Evolutionary conservation across 2,113 vertebrate species (phyloP).

Genomic region (Forbesichthys papilliferus): DNA sequence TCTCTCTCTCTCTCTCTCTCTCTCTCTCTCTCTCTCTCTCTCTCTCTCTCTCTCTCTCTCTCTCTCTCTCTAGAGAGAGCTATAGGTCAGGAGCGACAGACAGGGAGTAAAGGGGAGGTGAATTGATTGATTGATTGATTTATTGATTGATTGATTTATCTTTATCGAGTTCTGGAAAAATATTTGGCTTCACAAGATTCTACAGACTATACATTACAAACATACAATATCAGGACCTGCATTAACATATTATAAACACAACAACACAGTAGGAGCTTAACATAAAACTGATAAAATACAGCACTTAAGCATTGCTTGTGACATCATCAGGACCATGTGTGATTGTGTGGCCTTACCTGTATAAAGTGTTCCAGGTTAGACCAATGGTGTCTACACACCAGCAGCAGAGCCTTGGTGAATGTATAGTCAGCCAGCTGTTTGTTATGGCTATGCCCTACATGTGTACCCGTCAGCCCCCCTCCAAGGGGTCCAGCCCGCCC

Average conservation of each 20-base stretch:
- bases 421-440: not conserved
- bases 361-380: constrained; percentile 21
- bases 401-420: not conserved
- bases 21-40: not conserved
- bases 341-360: constrained; percentile 34
- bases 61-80: constrained; percentile 1
- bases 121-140: not conserved
- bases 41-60: not conserved
- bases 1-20: too few relatives aligned
- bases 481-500: not conserved
- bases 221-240: too few relatives aligned
- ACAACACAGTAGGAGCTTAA: too few relatives aligned
- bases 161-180: not conserved
- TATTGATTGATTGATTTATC: too few relatives aligned
- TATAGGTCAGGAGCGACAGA: constrained; percentile 19
- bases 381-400: constrained; percentile 18
- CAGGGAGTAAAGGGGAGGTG: constrained; percentile 43
- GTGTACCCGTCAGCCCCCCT: not conserved
- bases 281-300: too few relatives aligned
- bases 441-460: not conserved
- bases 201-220: too few relatives aligned
- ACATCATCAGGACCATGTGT: constrained; percentile 37
- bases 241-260: too few relatives aligned
- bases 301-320: not conserved
- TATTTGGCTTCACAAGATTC: not conserved